Percentiles rank a stretch among this genome's conserved stretches.
Evolutionary conservation across 2,888 invertebrate genomes (phyloP).

Genomic region (Stramonita haemastoma): DNA sequence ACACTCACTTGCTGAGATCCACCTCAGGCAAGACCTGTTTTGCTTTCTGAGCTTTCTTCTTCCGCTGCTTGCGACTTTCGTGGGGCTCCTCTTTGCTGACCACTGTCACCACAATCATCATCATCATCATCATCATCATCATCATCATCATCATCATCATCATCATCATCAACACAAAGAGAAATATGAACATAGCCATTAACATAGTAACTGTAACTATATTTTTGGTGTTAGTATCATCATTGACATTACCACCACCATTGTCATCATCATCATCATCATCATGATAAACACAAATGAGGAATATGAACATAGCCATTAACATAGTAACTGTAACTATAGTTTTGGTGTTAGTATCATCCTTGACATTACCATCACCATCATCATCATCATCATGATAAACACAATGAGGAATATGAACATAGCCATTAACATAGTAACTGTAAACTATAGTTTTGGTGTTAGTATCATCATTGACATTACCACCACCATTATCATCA

Average conservation of each 20-base stretch:
- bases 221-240: too few species aligned
- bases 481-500: too few species aligned
- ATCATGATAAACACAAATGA: neutral
- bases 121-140: neutral
- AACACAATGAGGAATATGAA: too few species aligned
- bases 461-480: too few species aligned
- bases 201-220: too few species aligned
- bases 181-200: neutral
- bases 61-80: constrained; percentile 49
- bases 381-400: too few species aligned
- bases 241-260: neutral
- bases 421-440: too few species aligned
- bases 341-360: too few species aligned
- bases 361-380: too few species aligned
- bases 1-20: constrained; percentile 86
- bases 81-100: constrained; percentile 39
- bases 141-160: neutral
- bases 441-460: too few species aligned
- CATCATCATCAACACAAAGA: neutral
- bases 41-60: constrained; percentile 50
- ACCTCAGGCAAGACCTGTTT: constrained; percentile 64
- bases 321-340: too few species aligned
- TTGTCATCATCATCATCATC: neutral
- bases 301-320: too few species aligned
- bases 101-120: neutral